Base-by-base conservation (phyloP, 2,888 invertebrate species). In the Sesamia inferens region DNA sequence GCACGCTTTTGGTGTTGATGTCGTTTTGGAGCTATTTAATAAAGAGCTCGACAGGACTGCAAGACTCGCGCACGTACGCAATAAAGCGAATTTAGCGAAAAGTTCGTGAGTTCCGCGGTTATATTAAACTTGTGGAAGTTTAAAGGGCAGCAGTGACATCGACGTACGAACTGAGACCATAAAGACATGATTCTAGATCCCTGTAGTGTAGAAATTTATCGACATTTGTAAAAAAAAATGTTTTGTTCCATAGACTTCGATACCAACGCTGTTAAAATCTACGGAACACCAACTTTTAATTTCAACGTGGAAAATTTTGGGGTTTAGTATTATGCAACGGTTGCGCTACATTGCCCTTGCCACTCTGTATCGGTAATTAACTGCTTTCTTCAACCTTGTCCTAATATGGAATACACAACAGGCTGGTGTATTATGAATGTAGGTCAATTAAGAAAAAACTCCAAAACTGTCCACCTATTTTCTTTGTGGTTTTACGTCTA, bases 51-150 rank as follows among this genome's bases (percentile, higher is more conserved):
- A 51, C 31, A 51, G 10, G 61, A 14, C 8, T 47, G 13, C 65
- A 66, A 55, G 31, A 66, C 71, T 47, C 54, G 19, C 51, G 13
- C 67, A 57, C 59, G 47, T 76, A 48, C 75, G 44, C 66, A 69
- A 77, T 62, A 59, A 76, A 76, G 62, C 19, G 71, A 65, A 68
- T 71, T 58, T 61, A 11, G 51, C n/a, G 14, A 48, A 62, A 66
- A 72, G 54, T 42, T 63, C 44, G 24, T 19, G 39, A 57, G 58
- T 63, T 48, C 42, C 31, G 10, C 24, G 48, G 22, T 68, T 48
- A 66, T 71, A 80, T 80, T 66, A 81, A 71, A 76, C 58, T 68
- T 55, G 39, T 31, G 2, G 42, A 19, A 24, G 39, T 58, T 13
- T 19, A 51, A 19, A 22, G n/a, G 3, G 5, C n/a, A 10, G 51